Evolutionary conservation across 1,140 invertebrate species (phyloP).

Genomic region (Heterodera schachtii): DNA sequence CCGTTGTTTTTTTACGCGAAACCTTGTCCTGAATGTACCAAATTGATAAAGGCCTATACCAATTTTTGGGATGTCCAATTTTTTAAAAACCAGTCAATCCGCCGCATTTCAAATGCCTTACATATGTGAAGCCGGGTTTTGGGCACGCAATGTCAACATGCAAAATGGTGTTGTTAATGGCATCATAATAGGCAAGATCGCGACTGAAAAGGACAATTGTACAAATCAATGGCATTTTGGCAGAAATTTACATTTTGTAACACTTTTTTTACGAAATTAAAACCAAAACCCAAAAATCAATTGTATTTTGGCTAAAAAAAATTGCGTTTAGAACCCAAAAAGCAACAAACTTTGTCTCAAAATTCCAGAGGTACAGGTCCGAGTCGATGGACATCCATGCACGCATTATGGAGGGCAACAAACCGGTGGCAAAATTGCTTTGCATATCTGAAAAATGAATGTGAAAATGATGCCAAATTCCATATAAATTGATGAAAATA

Average conservation of each 20-base stretch:
- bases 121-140: slow-evolving; percentile 59
- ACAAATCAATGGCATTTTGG: too few relatives aligned
- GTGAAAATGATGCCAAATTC: slow-evolving; percentile 13
- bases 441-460: slow-evolving; percentile 76
- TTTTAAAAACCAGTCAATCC: not conserved
- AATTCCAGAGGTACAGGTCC: slow-evolving; percentile 94
- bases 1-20: too few relatives aligned
- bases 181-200: slow-evolving; percentile 66
- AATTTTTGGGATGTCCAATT: not conserved
- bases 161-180: slow-evolving; percentile 65
- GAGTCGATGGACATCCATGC: slow-evolving; percentile 97
- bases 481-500: not conserved
- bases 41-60: too few relatives aligned
- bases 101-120: not conserved
- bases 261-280: too few relatives aligned
- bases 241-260: too few relatives aligned
- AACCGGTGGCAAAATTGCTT: slow-evolving; percentile 90
- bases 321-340: slow-evolving; percentile 11
- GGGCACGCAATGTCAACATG: slow-evolving; percentile 60
- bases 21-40: too few relatives aligned
- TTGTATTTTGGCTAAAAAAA: too few relatives aligned
- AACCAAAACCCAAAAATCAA: too few relatives aligned
- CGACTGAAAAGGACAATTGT: slow-evolving; percentile 45
- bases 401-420: slow-evolving; percentile 90
- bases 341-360: slow-evolving; percentile 77